These are phyloP conservation scores for Glyptemys insculpta DNA, from an alignment of 2,797 vertebrate species.

Conservation along the genomic window DNA sequence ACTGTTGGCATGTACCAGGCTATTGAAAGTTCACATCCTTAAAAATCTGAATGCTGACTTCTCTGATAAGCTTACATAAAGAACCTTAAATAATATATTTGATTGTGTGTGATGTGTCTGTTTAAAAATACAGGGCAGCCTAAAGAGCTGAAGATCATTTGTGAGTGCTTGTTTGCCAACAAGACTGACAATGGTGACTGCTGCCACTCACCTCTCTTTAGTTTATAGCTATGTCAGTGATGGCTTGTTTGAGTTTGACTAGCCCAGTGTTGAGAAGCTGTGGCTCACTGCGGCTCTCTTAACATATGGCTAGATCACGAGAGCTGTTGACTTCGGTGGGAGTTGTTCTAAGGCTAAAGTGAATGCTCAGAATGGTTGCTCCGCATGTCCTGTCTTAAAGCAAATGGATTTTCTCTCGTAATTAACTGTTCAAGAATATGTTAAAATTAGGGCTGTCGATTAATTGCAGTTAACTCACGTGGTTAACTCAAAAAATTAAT, in stretches of 20 bases:
- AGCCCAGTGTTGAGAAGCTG: background rate
- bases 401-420: background rate
- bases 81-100: background rate
- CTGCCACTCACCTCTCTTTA: background rate
- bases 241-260: background rate
- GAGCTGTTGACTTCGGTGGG: background rate
- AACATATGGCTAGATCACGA: rapidly evolving
- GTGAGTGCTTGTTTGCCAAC: background rate
- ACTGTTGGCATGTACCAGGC: rapidly evolving
- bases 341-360: background rate
- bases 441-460: no score
- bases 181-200: constrained; percentile 20
- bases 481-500: no score
- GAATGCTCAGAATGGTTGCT: background rate
- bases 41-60: background rate
- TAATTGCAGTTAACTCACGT: no score
- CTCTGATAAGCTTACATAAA: background rate
- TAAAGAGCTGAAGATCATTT: constrained; percentile 32
- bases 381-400: rapidly evolving
- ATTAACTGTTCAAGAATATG: background rate
- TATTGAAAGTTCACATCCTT: no score
- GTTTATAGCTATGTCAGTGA: background rate
- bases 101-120: background rate
- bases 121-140: background rate
- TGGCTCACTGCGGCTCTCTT: rapidly evolving